These are phyloP conservation scores for Drosophila limbata DNA, from an alignment of 2,888 invertebrate genomes.

Conservation along the genomic window DNA sequence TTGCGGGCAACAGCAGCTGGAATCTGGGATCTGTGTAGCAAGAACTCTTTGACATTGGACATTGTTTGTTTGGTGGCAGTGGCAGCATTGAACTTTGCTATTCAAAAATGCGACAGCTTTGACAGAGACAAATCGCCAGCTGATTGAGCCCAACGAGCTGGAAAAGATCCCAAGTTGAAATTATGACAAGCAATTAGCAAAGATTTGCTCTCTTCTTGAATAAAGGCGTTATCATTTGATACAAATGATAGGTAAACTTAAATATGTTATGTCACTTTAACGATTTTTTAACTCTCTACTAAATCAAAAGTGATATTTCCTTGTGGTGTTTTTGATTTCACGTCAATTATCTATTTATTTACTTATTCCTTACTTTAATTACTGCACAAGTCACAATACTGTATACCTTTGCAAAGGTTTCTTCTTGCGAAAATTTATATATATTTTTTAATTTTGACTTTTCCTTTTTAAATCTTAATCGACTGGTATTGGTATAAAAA, in stretches of 20 bases:
- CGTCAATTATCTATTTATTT: too few species aligned
- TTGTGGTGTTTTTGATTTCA: too few species aligned
- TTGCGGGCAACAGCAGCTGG: constrained; percentile 50
- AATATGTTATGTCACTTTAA: not conserved
- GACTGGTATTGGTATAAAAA: too few species aligned
- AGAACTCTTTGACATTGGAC: constrained; percentile 48
- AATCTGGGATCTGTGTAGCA: not conserved
- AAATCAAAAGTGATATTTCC: too few species aligned
- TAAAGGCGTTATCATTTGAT: not conserved
- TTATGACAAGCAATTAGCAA: constrained; percentile 45
- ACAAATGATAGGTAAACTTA: not conserved
- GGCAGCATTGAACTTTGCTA: constrained; percentile 36
- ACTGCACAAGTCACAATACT: too few species aligned
- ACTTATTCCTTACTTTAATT: too few species aligned
- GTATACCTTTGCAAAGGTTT: too few species aligned
- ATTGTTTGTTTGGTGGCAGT: constrained; percentile 34
- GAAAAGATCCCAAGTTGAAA: constrained; percentile 14
- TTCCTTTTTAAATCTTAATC: too few species aligned
- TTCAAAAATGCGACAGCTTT: constrained; percentile 30
- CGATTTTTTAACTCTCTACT: not conserved
- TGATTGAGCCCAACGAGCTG: constrained; percentile 26
- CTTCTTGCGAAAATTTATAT: too few species aligned
- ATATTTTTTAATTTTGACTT: too few species aligned
- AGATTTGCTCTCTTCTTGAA: constrained; percentile 11
- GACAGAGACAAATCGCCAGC: constrained; percentile 40